Evolutionary conservation across 2,113 vertebrate species (phyloP).

Genomic region (Choloepus hoffmanni): DNA sequence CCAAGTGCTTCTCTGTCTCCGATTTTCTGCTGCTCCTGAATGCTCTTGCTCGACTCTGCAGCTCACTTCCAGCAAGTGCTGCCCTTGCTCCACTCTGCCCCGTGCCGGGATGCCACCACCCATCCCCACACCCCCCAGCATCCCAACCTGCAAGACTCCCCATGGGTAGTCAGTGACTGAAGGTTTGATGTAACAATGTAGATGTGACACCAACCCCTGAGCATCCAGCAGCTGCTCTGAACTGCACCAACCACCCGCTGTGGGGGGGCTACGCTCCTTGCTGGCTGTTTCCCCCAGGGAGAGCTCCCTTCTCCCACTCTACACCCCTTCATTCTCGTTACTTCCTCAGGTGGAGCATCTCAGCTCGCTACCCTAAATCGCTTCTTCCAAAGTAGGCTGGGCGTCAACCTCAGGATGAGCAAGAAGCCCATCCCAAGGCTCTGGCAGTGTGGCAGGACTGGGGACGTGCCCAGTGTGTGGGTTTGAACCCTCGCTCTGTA

Average conservation of each 20-base stretch:
- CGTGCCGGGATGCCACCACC: rapidly evolving
- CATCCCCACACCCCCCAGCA: neutral
- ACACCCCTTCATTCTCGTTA: rapidly evolving
- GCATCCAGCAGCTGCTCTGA: rapidly evolving
- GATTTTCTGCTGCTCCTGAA: neutral
- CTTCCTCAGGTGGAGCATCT: neutral
- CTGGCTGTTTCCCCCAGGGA: neutral
- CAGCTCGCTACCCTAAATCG: neutral
- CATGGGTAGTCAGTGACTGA: rapidly evolving
- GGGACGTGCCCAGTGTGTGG: neutral
- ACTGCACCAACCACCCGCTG: rapidly evolving
- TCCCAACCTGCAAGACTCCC: neutral
- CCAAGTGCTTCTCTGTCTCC: neutral
- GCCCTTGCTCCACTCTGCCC: neutral
- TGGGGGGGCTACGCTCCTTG: rapidly evolving
- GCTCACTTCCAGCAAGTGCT: neutral
- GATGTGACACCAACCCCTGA: neutral
- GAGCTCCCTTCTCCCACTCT: neutral
- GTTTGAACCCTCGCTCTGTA: neutral
- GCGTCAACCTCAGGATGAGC: neutral
- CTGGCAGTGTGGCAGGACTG: rapidly evolving
- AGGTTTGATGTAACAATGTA: neutral
- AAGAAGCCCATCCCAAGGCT: neutral
- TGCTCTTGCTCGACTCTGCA: neutral
- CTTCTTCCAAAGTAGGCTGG: neutral